Evolutionary conservation across 2,113 vertebrate genomes (phyloP), one percentile per base, ranked within the genome.

Genomic region (Trematomus loennbergii): DNA sequence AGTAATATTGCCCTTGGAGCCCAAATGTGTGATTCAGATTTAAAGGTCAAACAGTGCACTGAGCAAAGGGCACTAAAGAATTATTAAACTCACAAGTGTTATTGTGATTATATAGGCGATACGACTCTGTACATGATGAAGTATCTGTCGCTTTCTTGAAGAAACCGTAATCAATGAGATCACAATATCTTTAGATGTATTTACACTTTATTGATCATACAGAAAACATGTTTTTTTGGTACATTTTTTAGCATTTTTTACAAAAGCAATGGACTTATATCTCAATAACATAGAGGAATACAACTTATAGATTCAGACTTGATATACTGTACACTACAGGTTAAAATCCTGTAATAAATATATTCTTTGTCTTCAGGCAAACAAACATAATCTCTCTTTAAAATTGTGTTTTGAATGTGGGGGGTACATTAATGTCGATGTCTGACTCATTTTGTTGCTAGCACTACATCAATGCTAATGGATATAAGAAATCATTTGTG

Each of bases 321-420:
- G 16, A 82, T 84, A 85, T 76, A 86, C 92, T 94, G 91, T 93
- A 92, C 91, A 92, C 54, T 84, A 91, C 92, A 93, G 93, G 93
- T 84, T 84, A 90, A 89, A 93, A 91, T 89, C 90, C 91, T 93
- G 93, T 92, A 94, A 93, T 94, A 93, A 94, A 94, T 93, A 93
- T 85, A 85, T 83, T 74, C 72, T 81, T 83, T 79, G 63, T 84
- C 65, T 80, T 84, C 25, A 77, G 77, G 63, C 85, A 77, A 88
- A 71, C 50, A 73, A 89, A 72, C 36, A 68, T 52, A 82, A 62
- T 69, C 65, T 71, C 45, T 87, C 9, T 83, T 65, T 80, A 78
- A 86, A 73, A 86, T 74, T 46, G 45, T 65, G 61, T 76, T 80
- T 75, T 55, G 6, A 74, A 55, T 66, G 58, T 5, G 63, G 54